A percentile compares a stretch with the other conserved stretches of the same genome.
These are phyloP conservation scores for Cantharis nigra DNA, from an alignment of 2,888 invertebrate genomes.

Conservation along the genomic window DNA sequence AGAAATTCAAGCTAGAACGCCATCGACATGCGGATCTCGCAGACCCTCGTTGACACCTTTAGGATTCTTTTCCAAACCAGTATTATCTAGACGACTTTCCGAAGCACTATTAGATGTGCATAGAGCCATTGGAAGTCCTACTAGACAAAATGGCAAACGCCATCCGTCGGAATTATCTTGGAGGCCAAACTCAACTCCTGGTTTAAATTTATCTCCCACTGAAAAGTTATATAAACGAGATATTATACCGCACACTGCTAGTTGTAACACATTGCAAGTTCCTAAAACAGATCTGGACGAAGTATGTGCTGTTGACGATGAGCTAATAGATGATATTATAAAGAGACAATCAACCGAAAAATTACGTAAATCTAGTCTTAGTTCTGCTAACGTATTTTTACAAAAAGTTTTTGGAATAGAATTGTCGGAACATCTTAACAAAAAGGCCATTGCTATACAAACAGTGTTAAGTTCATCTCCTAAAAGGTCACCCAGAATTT, in stretches of 20 bases:
- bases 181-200: slow-evolving; percentile 57
- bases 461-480: slow-evolving; percentile 47
- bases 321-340: slow-evolving; percentile 39
- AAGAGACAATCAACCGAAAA: slow-evolving; percentile 47
- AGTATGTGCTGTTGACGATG: slow-evolving; percentile 51
- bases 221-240: slow-evolving; percentile 51
- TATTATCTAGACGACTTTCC: slow-evolving; percentile 61
- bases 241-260: slow-evolving; percentile 64
- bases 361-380: slow-evolving; percentile 52
- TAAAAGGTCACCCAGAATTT: slow-evolving; percentile 66
- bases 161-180: slow-evolving; percentile 59
- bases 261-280: slow-evolving; percentile 72
- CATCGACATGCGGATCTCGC: slow-evolving; percentile 76
- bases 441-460: slow-evolving; percentile 38
- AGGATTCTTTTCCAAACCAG: slow-evolving; percentile 59
- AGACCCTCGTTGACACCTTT: slow-evolving; percentile 70
- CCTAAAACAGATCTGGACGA: slow-evolving; percentile 58
- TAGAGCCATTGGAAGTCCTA: slow-evolving; percentile 44
- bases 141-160: slow-evolving; percentile 54
- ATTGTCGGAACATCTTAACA: slow-evolving; percentile 36
- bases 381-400: slow-evolving; percentile 64
- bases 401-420: slow-evolving; percentile 65
- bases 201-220: slow-evolving; percentile 45
- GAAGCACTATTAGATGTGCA: slow-evolving; percentile 61
- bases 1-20: slow-evolving; percentile 80